A percentile compares a stretch with the other conserved stretches of the same genome.
Evolutionary conservation across 64 coral and sea anemone species (phyloP).

Genomic region (Cladopsammia gracilis): DNA sequence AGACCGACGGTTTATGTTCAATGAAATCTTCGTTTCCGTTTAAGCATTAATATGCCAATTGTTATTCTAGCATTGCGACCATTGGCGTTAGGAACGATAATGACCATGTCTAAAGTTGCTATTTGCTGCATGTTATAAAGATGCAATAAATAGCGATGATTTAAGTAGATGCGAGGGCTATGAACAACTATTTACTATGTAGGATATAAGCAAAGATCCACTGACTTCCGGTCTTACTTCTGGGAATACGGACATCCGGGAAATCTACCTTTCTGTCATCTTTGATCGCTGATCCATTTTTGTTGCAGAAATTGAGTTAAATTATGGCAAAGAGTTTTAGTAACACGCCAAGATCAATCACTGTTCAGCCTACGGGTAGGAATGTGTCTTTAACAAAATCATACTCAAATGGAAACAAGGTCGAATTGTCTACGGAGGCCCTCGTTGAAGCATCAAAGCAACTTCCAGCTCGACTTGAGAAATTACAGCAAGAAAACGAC

Average conservation of each 20-base stretch:
- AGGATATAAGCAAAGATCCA: neutral
- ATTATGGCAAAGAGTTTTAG: neutral
- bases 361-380: neutral
- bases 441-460: neutral
- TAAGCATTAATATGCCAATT: no score
- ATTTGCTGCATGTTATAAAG: no score
- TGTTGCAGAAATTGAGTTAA: no score
- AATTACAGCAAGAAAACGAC: neutral
- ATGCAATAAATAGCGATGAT: no score
- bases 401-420: neutral
- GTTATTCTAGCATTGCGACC: no score
- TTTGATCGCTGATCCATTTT: neutral
- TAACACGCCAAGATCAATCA: neutral
- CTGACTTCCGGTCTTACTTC: neutral
- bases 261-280: neutral
- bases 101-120: no score
- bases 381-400: neutral
- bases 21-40: no score
- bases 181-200: no score
- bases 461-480: neutral
- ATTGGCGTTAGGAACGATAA: no score
- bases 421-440: neutral
- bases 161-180: no score
- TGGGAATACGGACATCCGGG: slow-evolving; percentile 13
- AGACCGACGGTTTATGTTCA: no score